Evolutionary conservation across 23 tunicate genomes (phyloP), one percentile per base, ranked within the genome.

Genomic region (Ascidia mentula): DNA sequence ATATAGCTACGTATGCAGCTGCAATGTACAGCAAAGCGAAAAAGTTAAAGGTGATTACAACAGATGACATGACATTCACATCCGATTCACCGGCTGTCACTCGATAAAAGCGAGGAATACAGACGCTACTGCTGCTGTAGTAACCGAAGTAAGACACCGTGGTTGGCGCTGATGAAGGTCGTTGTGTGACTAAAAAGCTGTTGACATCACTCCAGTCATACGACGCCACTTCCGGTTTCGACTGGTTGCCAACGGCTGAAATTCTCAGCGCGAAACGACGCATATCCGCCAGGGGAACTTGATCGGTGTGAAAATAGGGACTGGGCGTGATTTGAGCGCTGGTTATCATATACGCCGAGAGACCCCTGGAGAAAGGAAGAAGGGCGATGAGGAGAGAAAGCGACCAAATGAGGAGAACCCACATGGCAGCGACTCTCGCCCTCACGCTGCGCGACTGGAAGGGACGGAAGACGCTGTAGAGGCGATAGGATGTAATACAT

Each of bases 111-210:
- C 73, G 76, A 32, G 91, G 91, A 26, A 87, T 18, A 40, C 91
- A 87, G 28, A 87, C 81, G 13, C 86, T 74, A 33, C 61, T 77
- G 31, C 73, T 31, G 71, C 91, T 81, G 81, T 73, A 87, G 37
- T 53, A 81, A 18, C 86, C 91, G 74, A 81, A 81, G 74, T 34
- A 81, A 37, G 75, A 75, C 31, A 31, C 7, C 53, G n/a, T 17
- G n/a, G 38, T 71, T 35, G 75, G 75, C 75, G 75, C 75, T n/a
- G 18, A 26, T 20, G 65, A 53, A 28, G 28, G 22, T 26, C 24
- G 65, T 5, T 28, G 22, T 9, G 65, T 20, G 28, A 3, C 24
- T 28, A 53, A 53, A 53, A 53, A 53, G 12, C 24, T 28, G 13
- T 3, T 28, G 24, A 53, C 28, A 28, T 53, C 65, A 53, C 4